Evolutionary conservation across 2,888 invertebrate genomes (phyloP).

Genomic region (Pseudococcus jackbeardsleyi): DNA sequence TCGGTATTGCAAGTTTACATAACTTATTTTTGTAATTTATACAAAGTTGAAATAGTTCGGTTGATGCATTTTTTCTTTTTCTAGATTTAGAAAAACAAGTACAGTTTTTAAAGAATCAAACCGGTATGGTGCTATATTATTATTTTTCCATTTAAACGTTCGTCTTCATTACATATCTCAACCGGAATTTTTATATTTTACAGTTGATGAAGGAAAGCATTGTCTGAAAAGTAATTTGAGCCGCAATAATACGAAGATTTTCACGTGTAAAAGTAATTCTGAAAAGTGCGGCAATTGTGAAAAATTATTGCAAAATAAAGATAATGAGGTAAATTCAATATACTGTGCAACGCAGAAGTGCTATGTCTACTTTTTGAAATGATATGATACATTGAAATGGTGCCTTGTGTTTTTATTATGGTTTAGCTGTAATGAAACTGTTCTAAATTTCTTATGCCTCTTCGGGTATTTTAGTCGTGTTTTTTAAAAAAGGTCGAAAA

Average conservation of each 20-base stretch:
- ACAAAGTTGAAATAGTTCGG: neutral
- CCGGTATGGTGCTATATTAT: neutral
- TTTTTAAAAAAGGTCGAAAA: no score
- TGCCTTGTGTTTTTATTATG: no score
- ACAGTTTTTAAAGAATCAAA: conserved; percentile 4
- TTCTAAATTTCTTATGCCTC: no score
- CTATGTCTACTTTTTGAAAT: no score
- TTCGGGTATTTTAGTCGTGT: no score
- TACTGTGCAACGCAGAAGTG: no score
- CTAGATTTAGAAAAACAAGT: conserved; percentile 37
- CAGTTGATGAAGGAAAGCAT: neutral
- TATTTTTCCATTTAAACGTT: neutral
- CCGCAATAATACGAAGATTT: neutral
- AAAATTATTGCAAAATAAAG: conserved; percentile 42
- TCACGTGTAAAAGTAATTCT: neutral
- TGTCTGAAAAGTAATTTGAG: neutral
- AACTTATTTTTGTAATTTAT: neutral
- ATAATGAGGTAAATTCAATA: conserved; percentile 39
- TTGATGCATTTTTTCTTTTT: neutral
- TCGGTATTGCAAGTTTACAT: neutral
- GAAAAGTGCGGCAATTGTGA: conserved; percentile 2
- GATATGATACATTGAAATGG: no score
- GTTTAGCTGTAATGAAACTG: no score
- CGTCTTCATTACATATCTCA: neutral
- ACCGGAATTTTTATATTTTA: neutral